These are phyloP conservation scores for Actinernus sp. DNA, from an alignment of 92 coral and sea anemone species.

Conservation along the genomic window DNA sequence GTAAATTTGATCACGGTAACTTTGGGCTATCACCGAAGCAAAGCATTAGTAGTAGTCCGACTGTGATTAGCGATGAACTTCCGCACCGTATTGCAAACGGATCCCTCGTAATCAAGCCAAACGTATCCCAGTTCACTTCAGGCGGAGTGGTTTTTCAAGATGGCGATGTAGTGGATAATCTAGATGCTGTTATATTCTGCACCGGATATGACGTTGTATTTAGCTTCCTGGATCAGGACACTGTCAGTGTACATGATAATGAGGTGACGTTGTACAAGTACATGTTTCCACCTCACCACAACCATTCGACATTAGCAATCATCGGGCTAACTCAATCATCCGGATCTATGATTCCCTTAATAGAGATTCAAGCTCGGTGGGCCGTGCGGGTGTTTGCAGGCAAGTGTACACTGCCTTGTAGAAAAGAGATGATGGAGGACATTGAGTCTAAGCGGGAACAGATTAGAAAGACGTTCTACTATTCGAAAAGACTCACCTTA, in stretches of 20 bases:
- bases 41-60: constrained; percentile 63
- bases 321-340: constrained; percentile 83
- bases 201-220: constrained; percentile 77
- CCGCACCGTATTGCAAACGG: constrained; percentile 82
- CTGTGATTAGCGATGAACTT: constrained; percentile 76
- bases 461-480: constrained; percentile 46
- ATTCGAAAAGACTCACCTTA: constrained; percentile 67
- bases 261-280: constrained; percentile 69
- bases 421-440: constrained; percentile 65
- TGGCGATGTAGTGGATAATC: constrained; percentile 48
- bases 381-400: constrained; percentile 83
- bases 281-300: constrained; percentile 75
- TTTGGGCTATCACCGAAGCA: constrained; percentile 70
- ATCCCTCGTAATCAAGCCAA: constrained; percentile 57
- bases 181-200: constrained; percentile 75
- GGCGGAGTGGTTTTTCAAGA: constrained; percentile 69
- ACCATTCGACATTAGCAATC: constrained; percentile 62
- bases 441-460: constrained; percentile 48
- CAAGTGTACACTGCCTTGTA: constrained; percentile 60
- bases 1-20: constrained; percentile 75
- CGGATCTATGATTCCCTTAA: constrained; percentile 78
- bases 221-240: constrained; percentile 43
- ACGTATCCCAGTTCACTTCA: constrained; percentile 48
- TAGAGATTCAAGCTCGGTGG: constrained; percentile 91
- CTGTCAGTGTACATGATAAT: constrained; percentile 61